A percentile compares a stretch with the other conserved stretches of the same genome.
Conservation (phyloP, 2,888 invertebrate species). For the Lydus trimaculatus region DNA sequence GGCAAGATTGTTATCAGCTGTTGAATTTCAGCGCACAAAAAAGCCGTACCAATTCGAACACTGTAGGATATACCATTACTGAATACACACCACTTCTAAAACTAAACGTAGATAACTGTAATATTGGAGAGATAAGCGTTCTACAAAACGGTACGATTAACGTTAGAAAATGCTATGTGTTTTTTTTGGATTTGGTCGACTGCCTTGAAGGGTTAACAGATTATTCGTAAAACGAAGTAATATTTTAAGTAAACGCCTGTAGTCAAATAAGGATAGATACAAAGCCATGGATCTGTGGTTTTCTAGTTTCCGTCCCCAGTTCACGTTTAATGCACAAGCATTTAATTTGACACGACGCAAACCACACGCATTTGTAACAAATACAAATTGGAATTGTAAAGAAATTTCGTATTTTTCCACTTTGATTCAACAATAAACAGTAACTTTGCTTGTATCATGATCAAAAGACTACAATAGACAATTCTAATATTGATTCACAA, state of each 20-base stretch:
- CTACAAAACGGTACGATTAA: conserved; percentile 26
- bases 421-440: no score
- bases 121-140: conserved; percentile 40
- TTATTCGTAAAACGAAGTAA: conserved; percentile 31
- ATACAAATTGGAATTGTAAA: background rate
- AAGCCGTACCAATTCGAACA: background rate
- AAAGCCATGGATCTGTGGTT: conserved; percentile 23
- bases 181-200: conserved; percentile 23
- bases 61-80: no score
- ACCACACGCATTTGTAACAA: conserved; percentile 12
- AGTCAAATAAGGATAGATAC: conserved; percentile 10
- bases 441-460: no score
- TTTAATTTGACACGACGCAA: conserved; percentile 24
- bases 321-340: conserved; percentile 9
- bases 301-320: background rate
- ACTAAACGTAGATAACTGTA: conserved; percentile 19
- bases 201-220: conserved; percentile 33
- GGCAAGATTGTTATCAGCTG: background rate
- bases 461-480: no score
- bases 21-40: background rate
- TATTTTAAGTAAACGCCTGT: conserved; percentile 17
- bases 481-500: no score
- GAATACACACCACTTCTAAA: background rate
- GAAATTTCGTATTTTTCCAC: no score
- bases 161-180: conserved; percentile 31